These are phyloP conservation scores for Xestia c-nigrum DNA, from an alignment of 2,888 invertebrate genomes.

Conservation along the genomic window DNA sequence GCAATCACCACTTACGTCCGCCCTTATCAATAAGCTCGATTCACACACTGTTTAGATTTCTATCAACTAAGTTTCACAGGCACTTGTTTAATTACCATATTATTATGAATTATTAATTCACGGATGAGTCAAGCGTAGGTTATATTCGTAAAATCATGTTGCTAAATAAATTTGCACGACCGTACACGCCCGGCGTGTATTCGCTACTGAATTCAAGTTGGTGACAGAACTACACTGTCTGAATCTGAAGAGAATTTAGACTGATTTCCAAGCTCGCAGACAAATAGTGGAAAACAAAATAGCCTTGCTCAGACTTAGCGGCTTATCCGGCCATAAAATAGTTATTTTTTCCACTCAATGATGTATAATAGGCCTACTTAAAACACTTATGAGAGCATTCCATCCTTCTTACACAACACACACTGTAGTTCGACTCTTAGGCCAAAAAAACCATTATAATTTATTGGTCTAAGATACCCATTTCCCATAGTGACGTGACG, in stretches of 20 bases:
- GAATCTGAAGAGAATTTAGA: conserved; percentile 2
- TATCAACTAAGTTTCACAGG: neutral
- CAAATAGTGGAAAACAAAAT: neutral
- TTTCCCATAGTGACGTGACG: neutral
- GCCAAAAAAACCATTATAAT: neutral
- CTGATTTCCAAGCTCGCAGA: neutral
- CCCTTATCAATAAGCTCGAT: conserved; percentile 14
- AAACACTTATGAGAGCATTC: neutral
- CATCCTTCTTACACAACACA: neutral
- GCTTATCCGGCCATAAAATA: neutral
- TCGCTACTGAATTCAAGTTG: conserved; percentile 32
- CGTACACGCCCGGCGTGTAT: neutral
- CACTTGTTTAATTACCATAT: conserved; percentile 7
- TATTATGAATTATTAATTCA: neutral
- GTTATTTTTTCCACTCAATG: neutral
- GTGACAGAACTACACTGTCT: neutral
- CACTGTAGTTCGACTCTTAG: neutral
- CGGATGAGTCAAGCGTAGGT: neutral
- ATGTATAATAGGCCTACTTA: neutral
- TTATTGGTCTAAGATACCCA: neutral
- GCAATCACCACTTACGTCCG: conserved; percentile 13
- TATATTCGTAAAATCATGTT: conserved; percentile 21
- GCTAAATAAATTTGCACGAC: conserved; percentile 18
- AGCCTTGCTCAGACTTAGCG: neutral
- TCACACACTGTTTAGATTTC: neutral